A percentile compares a stretch with the other conserved stretches of the same genome.
Evolutionary conservation across 2,113 vertebrate species (phyloP).

Genomic region (Periophthalmodon schlosseri): DNA sequence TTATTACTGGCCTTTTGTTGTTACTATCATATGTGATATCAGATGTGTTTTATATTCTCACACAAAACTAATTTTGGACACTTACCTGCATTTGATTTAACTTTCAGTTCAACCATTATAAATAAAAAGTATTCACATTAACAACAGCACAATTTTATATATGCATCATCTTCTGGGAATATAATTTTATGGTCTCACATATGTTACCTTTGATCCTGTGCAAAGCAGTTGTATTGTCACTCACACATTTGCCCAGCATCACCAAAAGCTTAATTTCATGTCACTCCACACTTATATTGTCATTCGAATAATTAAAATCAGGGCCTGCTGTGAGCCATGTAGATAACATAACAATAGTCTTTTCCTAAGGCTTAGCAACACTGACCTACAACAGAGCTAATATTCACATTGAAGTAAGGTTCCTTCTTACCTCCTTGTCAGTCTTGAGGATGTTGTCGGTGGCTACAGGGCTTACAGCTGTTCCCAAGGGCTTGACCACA

Average conservation of each 20-base stretch:
- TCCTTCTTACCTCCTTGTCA: slow-evolving; percentile 89
- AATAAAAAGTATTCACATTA: neutral
- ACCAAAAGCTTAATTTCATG: slow-evolving; percentile 6
- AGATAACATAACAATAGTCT: neutral
- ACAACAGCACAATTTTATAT: neutral
- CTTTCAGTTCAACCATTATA: neutral
- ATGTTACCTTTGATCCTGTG: no score
- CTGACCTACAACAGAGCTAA: neutral
- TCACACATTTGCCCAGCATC: slow-evolving; percentile 16
- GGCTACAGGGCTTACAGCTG: slow-evolving; percentile 83
- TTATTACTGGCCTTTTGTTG: no score
- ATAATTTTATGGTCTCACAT: neutral
- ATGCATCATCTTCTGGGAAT: neutral
- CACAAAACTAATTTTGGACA: neutral
- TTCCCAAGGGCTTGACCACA: slow-evolving; percentile 91
- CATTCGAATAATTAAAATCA: slow-evolving; percentile 28
- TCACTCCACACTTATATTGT: slow-evolving; percentile 6
- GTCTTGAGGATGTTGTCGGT: slow-evolving; percentile 93
- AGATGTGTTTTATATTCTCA: neutral
- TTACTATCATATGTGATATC: no score
- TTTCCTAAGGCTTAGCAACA: neutral
- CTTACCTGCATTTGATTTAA: neutral
- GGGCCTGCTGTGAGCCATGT: slow-evolving; percentile 17
- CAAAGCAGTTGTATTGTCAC: neutral
- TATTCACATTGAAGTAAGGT: neutral